Percentiles rank a stretch among this genome's conserved stretches.
Evolutionary conservation across 2,888 invertebrate species (phyloP).

Genomic region (Spilosoma lubricipeda): DNA sequence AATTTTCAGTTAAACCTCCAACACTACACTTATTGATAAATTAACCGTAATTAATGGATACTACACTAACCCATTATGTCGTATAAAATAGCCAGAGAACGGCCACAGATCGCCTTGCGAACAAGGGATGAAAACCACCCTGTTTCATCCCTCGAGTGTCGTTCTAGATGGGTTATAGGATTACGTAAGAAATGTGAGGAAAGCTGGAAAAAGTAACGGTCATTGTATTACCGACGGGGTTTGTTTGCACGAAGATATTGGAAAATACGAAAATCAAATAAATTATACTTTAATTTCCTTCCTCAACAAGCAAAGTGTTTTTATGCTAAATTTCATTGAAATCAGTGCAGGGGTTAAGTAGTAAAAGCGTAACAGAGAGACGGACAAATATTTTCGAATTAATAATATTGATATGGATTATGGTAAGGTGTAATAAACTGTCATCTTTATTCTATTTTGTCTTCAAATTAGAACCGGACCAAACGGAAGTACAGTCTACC

Average conservation of each 20-base stretch:
- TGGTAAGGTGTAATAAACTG: no score
- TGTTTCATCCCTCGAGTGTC: slow-evolving; percentile 11
- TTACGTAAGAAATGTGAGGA: neutral
- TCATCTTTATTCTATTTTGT: no score
- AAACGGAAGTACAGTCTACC: no score
- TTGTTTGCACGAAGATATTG: neutral
- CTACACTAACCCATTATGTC: neutral
- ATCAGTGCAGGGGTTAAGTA: no score
- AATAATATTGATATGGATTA: no score
- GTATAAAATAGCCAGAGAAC: neutral
- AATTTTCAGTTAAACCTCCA: neutral
- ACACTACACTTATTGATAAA: neutral
- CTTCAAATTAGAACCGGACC: no score
- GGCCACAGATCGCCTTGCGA: neutral
- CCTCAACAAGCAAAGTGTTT: no score
- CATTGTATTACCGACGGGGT: neutral
- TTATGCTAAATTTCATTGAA: no score
- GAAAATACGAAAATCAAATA: neutral
- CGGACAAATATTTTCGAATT: no score
- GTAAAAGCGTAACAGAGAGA: no score
- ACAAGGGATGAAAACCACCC: neutral
- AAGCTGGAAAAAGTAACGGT: neutral
- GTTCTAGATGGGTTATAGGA: neutral
- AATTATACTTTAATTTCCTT: neutral
- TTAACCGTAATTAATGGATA: neutral